Conservation (phyloP, 2,113 vertebrate genomes). For the Cacatua alba region DNA sequence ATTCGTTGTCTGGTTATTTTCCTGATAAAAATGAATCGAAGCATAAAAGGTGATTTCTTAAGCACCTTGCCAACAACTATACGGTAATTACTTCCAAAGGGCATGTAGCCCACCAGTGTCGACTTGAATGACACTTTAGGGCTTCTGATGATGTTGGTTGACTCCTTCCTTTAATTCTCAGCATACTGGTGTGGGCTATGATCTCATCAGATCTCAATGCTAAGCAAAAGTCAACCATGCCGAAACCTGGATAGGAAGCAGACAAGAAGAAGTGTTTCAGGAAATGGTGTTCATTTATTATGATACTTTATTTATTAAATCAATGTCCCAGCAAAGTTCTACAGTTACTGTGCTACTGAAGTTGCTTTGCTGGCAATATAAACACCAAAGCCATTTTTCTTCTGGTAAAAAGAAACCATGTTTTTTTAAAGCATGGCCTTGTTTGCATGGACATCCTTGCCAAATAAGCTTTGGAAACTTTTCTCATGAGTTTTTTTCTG, state of each 20-base stretch:
- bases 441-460: not conserved
- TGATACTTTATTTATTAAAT: not conserved
- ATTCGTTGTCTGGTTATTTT: not conserved
- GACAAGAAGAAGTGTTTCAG: slow-evolving; percentile 33
- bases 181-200: not conserved
- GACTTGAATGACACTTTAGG: not conserved
- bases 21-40: not conserved
- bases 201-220: not conserved
- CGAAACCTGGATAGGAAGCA: slow-evolving; percentile 1
- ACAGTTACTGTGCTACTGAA: not conserved
- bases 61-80: not conserved
- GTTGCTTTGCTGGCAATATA: not conserved
- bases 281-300: not conserved
- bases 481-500: not conserved
- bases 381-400: not conserved
- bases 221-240: not conserved
- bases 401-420: not conserved
- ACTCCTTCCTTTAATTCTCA: not conserved
- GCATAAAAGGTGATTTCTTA: not conserved
- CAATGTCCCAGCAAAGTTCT: not conserved
- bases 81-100: not conserved
- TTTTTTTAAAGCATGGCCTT: not conserved
- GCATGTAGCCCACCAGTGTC: not conserved
- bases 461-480: not conserved
- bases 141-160: not conserved